A percentile compares a stretch with the other conserved stretches of the same genome.
These are phyloP conservation scores for Coptodon rendalli DNA, from an alignment of 2,113 vertebrate genomes.

Conservation along the genomic window DNA sequence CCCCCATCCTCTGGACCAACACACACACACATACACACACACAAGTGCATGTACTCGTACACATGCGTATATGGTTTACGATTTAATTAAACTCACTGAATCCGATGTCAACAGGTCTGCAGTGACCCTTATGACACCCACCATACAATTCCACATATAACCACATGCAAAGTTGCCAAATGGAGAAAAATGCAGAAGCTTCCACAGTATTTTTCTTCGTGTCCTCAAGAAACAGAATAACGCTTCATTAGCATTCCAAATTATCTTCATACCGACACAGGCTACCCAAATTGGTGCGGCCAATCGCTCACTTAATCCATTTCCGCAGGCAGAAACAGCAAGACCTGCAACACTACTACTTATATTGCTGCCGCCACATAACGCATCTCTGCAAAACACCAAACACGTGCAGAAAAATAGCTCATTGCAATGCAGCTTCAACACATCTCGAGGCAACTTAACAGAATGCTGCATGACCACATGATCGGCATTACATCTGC, in stretches of 20 bases:
- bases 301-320: background rate
- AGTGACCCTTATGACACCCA: slow-evolving; percentile 4
- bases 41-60: background rate
- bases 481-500: background rate
- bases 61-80: background rate
- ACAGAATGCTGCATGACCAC: background rate
- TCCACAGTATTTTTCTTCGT: background rate
- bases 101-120: slow-evolving; percentile 29
- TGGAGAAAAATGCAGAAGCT: background rate
- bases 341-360: background rate
- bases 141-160: background rate
- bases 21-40: background rate
- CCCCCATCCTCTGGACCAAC: background rate
- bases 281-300: background rate
- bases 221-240: slow-evolving; percentile 5
- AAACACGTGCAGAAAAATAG: background rate
- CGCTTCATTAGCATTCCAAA: background rate
- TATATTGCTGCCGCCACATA: background rate
- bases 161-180: slow-evolving; percentile 3
- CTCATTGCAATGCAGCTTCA: background rate
- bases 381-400: background rate
- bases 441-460: background rate
- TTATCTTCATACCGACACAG: background rate
- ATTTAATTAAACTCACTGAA: slow-evolving; percentile 50
- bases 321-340: background rate